Conservation (phyloP, 1,140 invertebrate genomes). For the Globodera rostochiensis region DNA sequence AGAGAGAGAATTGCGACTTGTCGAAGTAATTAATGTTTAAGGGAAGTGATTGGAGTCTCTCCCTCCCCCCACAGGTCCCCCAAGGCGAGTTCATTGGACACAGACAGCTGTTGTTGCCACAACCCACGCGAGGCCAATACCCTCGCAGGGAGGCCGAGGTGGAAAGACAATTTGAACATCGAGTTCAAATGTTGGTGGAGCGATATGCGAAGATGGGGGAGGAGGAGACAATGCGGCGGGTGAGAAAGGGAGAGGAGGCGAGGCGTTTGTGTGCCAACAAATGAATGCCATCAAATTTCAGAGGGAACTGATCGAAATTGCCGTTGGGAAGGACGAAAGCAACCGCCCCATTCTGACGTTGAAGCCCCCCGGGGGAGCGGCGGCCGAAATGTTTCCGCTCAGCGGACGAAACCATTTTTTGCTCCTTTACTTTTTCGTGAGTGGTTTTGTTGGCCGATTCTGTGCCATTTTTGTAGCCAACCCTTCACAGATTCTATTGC, state of each 20-base stretch:
- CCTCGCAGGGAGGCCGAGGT: constrained; percentile 2
- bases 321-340: not conserved
- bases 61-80: not conserved
- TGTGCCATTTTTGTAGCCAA: not conserved
- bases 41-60: not conserved
- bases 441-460: not conserved
- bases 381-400: not conserved
- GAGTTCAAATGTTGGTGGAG: not conserved
- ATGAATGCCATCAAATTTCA: not conserved
- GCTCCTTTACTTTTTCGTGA: constrained; percentile 21
- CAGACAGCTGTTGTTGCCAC: constrained; percentile 15
- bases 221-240: not conserved
- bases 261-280: not conserved
- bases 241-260: not conserved
- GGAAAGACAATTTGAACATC: constrained; percentile 15
- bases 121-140: constrained; percentile 39
- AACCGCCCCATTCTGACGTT: not conserved
- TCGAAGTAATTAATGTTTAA: constrained; percentile 9
- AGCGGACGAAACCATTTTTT: constrained; percentile 11
- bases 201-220: not conserved
- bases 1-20: constrained; percentile 4
- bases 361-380: not conserved
- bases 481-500: not conserved
- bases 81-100: constrained; percentile 37
- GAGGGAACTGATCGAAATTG: not conserved